phyloP scores from a whole-genome alignment of 2,888 invertebrate species.

The Candidula unifasciata region DNA sequence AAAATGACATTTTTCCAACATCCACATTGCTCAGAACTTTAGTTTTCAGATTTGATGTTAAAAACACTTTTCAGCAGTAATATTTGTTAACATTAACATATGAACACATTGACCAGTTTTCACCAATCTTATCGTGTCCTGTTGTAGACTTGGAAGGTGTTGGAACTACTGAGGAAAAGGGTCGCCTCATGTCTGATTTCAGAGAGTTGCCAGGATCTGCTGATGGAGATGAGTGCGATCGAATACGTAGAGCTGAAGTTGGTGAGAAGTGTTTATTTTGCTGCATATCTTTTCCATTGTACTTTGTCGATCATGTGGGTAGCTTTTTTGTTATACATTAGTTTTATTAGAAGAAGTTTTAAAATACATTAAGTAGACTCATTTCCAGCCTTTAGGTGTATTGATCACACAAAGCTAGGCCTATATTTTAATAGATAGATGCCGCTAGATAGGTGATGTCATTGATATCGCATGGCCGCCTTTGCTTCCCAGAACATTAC shows the following conservation, averaged over 20 bases:
- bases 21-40: background rate
- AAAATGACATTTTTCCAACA: too few relatives aligned
- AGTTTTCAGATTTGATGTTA: background rate
- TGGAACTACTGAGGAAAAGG: slow-evolving; percentile 83
- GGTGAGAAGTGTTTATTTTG: slow-evolving; percentile 13
- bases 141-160: slow-evolving; percentile 81
- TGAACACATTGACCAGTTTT: background rate
- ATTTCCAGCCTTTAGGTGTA: too few relatives aligned
- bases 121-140: background rate
- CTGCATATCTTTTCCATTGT: background rate
- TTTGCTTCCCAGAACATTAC: too few relatives aligned
- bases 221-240: slow-evolving; percentile 33
- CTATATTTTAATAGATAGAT: too few relatives aligned
- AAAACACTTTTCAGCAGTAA: background rate
- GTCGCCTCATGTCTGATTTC: slow-evolving; percentile 85
- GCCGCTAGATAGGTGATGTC: too few relatives aligned
- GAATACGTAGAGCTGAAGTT: slow-evolving; percentile 32
- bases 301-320: too few relatives aligned
- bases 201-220: slow-evolving; percentile 22
- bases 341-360: too few relatives aligned
- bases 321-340: too few relatives aligned
- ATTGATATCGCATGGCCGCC: too few relatives aligned
- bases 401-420: too few relatives aligned
- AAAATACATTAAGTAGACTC: too few relatives aligned
- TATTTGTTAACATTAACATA: too few relatives aligned